These are phyloP conservation scores for Hoplodrina blanda DNA, from an alignment of 2,888 invertebrate genomes.

Conservation along the genomic window DNA sequence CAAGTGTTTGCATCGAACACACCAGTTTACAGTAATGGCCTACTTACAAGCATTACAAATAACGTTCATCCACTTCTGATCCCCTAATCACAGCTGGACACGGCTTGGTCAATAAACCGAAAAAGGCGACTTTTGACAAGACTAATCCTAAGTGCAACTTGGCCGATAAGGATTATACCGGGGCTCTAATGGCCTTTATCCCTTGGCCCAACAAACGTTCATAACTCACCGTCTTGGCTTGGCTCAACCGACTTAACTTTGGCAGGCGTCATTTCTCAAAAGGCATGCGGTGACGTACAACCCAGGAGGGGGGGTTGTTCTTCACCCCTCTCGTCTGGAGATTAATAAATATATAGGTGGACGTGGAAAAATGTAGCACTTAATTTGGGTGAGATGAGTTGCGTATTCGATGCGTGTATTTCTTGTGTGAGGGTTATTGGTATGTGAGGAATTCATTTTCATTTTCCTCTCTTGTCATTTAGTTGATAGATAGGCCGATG, in stretches of 20 bases:
- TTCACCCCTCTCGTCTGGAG: conserved; percentile 70
- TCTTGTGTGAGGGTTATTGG: conserved; percentile 70
- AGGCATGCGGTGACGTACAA: conserved; percentile 87
- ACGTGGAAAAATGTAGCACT: conserved; percentile 89
- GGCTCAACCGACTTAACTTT: conserved; percentile 90
- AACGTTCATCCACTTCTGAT: conserved; percentile 73
- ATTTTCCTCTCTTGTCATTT: conserved; percentile 56
- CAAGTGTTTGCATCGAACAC: conserved; percentile 36
- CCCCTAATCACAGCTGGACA: conserved; percentile 87
- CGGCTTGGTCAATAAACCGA: conserved; percentile 83
- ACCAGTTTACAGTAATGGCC: conserved; percentile 45
- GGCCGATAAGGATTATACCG: conserved; percentile 89
- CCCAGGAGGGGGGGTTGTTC: conserved; percentile 62
- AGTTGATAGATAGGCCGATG: conserved; percentile 20
- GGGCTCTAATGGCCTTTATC: conserved; percentile 89
- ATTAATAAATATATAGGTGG: conserved; percentile 90
- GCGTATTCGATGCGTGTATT: conserved; percentile 77
- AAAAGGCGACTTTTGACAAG: conserved; percentile 88
- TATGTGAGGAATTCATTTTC: conserved; percentile 54
- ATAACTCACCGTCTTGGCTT: conserved; percentile 88
- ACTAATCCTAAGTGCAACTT: conserved; percentile 90
- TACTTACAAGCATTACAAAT: conserved; percentile 58
- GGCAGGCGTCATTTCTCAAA: conserved; percentile 91
- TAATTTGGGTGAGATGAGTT: conserved; percentile 86
- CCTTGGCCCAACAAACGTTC: conserved; percentile 89